Percentiles rank a stretch among this genome's conserved stretches.
phyloP scores from a whole-genome alignment of 2,797 vertebrate species.

The Cirrhinus molitorella region DNA sequence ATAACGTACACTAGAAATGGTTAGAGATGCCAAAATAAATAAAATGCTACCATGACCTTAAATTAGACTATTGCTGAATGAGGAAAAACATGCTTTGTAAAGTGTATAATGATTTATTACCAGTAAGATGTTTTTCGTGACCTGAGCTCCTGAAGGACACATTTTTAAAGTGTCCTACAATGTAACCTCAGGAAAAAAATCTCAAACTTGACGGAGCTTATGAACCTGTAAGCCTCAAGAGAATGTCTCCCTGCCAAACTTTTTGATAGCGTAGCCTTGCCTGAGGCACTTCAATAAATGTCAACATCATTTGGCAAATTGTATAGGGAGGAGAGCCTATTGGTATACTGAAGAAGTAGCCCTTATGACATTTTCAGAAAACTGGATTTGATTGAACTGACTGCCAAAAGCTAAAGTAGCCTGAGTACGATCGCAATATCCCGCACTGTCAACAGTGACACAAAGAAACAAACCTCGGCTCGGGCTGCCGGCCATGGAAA shows the following conservation, averaged over 20 bases:
- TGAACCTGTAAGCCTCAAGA: slow-evolving; percentile 24
- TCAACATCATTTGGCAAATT: slow-evolving; percentile 39
- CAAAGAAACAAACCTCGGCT: slow-evolving; percentile 51
- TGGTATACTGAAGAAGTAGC: slow-evolving; percentile 20
- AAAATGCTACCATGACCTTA: neutral
- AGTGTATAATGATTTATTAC: neutral
- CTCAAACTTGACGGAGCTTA: slow-evolving; percentile 31
- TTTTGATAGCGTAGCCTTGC: slow-evolving; percentile 27
- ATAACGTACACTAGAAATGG: neutral
- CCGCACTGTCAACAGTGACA: slow-evolving; percentile 6
- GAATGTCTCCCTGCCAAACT: slow-evolving; percentile 4
- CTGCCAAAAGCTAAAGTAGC: slow-evolving; percentile 20
- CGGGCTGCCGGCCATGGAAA: slow-evolving; percentile 45
- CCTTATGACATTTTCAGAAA: slow-evolving; percentile 14
- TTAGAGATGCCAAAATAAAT: neutral
- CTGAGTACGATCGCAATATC: slow-evolving; percentile 15
- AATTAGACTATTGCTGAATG: neutral
- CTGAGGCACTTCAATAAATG: slow-evolving; percentile 35
- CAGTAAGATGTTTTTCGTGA: neutral
- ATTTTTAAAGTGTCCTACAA: slow-evolving; percentile 9
- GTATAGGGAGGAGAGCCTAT: slow-evolving; percentile 14
- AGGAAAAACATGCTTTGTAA: slow-evolving; percentile 4
- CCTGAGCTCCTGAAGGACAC: slow-evolving; percentile 2
- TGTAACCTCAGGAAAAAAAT: slow-evolving; percentile 5
- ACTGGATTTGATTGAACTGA: slow-evolving; percentile 38